Base-by-base conservation (phyloP, 1,140 invertebrate genomes). In the Daktulosphaira vitifoliae region DNA sequence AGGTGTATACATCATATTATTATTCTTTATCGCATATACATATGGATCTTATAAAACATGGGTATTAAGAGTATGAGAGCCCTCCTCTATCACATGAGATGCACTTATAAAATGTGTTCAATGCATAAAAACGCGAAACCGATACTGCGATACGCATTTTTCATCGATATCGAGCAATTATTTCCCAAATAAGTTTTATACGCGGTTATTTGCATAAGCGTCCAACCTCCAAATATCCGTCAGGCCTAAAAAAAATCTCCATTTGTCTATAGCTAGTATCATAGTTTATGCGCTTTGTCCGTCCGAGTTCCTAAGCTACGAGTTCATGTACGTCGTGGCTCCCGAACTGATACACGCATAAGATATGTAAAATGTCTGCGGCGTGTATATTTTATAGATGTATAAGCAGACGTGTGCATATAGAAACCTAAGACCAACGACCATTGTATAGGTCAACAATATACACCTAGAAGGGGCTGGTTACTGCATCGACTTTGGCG, bases 361-460 rank as follows among this genome's bases (percentile, higher is more conserved):
- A 59, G 54, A 59, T 59, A 59, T 46, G n/a, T 18, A 20, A 15
- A 13, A 15, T 22, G 23, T 44, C 29, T 33, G 29, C 29, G 11
- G 25, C 16, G 4, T 18, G 29, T 8, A 16, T 52, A 54, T 13
- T 38, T 20, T 18, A 20, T 20, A 25, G 22, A n/a, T 37, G 25
- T 39, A 39, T 54, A 42, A 9, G 18, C 15, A 23, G 26, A 9
- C 42, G 25, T 18, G 9, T 44, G 25, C 11, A 33, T 62, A 62
- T 48, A 62, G 42, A 62, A 62, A 62, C 29, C 9, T 20, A 48
- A 62, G 42, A 48, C 26, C 13, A 25, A 33, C 26, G 42, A 62
- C 56, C 18, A 62, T 62, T 62, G 56, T 62, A 62, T 62, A 33
- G 56, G 56, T 62, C 56, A 62, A 62, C 56, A 62, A 62, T 48